Evolutionary conservation across 2,888 invertebrate species (phyloP).

Genomic region (Dryadula phaetusa): DNA sequence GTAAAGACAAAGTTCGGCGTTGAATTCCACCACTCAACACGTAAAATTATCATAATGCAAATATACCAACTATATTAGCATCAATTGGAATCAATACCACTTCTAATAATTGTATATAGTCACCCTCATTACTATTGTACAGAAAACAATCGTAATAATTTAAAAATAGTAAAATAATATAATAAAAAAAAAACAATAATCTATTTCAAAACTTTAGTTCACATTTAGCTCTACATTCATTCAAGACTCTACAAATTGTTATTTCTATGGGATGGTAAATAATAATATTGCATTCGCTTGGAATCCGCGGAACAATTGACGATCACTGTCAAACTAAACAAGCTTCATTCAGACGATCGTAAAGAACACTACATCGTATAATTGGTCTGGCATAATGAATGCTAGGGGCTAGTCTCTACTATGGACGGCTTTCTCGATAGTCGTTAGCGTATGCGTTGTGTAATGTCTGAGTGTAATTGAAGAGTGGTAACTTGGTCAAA

Average conservation of each 20-base stretch:
- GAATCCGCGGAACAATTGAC: constrained; percentile 9
- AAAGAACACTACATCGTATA: constrained; percentile 35
- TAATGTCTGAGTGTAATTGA: neutral
- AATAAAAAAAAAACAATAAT: neutral
- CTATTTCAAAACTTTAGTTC: neutral
- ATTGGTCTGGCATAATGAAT: constrained; percentile 46
- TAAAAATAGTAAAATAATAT: too few species aligned
- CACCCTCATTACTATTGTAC: neutral
- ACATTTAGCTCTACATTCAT: constrained; percentile 1
- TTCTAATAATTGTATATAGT: neutral
- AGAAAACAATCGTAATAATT: neutral
- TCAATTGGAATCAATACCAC: neutral
- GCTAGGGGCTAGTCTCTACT: constrained; percentile 29
- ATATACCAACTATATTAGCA: too few species aligned
- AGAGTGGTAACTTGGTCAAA: too few species aligned
- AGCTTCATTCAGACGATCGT: constrained; percentile 35
- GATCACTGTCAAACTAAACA: constrained; percentile 37
- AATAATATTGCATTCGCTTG: constrained; percentile 7
- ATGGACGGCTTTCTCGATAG: neutral
- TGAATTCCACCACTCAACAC: too few species aligned
- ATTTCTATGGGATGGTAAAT: neutral
- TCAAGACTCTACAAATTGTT: neutral
- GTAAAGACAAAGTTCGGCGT: too few species aligned
- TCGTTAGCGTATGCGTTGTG: neutral
- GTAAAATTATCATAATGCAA: too few species aligned